These are phyloP conservation scores for Cydia pomonella DNA, from an alignment of 1,140 invertebrate genomes.

Conservation along the genomic window DNA sequence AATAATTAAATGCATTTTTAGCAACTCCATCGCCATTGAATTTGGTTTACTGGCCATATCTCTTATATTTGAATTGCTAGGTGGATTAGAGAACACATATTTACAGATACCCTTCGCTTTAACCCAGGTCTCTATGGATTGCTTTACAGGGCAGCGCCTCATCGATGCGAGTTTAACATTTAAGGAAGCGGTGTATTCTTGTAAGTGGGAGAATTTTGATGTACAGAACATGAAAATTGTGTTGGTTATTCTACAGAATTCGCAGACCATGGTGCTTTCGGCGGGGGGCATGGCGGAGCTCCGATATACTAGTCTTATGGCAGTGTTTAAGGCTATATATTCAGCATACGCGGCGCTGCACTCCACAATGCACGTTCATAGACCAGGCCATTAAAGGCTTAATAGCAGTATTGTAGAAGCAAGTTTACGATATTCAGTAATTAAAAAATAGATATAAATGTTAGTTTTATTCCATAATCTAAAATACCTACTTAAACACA, in stretches of 20 bases:
- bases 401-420: too few relatives aligned
- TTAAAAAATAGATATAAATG: too few relatives aligned
- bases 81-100: slow-evolving; percentile 60
- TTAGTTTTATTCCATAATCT: too few relatives aligned
- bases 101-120: slow-evolving; percentile 56
- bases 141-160: slow-evolving; percentile 52
- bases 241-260: slow-evolving; percentile 49
- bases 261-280: slow-evolving; percentile 56
- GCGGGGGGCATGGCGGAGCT: slow-evolving; percentile 53
- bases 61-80: slow-evolving; percentile 54
- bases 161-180: slow-evolving; percentile 51
- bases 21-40: slow-evolving; percentile 45
- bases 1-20: slow-evolving; percentile 42
- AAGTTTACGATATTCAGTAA: too few relatives aligned
- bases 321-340: slow-evolving; percentile 51
- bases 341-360: slow-evolving; percentile 54
- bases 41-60: slow-evolving; percentile 44
- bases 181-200: slow-evolving; percentile 49
- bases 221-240: slow-evolving; percentile 49
- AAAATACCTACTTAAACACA: too few relatives aligned
- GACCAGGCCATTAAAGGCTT: not conserved
- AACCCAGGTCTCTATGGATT: slow-evolving; percentile 54
- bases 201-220: slow-evolving; percentile 61
- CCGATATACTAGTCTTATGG: slow-evolving; percentile 51
- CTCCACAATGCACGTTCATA: not conserved